These are phyloP conservation scores for Eospalax fontanierii DNA, from an alignment of 2,797 vertebrate genomes.

Conservation along the genomic window DNA sequence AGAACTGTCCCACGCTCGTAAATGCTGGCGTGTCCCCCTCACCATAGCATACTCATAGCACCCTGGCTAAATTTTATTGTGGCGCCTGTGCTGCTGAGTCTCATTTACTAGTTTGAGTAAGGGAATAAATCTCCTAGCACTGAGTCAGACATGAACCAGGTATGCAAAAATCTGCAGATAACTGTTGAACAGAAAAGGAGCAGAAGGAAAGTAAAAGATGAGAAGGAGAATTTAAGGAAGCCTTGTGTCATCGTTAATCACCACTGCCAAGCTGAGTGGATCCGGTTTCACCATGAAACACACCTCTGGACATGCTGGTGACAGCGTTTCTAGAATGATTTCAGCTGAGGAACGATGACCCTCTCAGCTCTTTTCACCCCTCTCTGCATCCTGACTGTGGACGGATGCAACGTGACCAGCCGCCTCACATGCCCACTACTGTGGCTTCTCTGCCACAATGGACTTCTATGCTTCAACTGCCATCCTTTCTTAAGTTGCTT, in stretches of 20 bases:
- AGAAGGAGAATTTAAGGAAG: not conserved
- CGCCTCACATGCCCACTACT: too few relatives aligned
- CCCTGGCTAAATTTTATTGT: too few relatives aligned
- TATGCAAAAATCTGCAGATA: not conserved
- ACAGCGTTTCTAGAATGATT: not conserved
- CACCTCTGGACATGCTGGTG: not conserved
- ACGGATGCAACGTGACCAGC: too few relatives aligned
- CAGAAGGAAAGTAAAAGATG: constrained; percentile 7
- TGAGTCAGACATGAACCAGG: not conserved
- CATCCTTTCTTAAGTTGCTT: not conserved
- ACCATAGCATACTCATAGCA: too few relatives aligned
- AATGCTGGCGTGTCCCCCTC: too few relatives aligned
- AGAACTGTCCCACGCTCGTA: too few relatives aligned
- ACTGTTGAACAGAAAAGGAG: not conserved
- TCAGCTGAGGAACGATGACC: not conserved
- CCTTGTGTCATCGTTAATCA: not conserved
- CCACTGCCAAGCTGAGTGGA: not conserved
- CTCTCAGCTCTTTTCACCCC: too few relatives aligned
- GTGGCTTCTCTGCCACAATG: too few relatives aligned
- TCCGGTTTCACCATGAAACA: not conserved
- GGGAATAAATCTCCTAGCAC: not conserved
- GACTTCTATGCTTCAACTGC: too few relatives aligned
- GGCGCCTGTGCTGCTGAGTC: too few relatives aligned
- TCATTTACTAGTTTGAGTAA: not conserved
- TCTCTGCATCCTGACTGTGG: too few relatives aligned